Conservation (phyloP, 1,140 invertebrate genomes). For the Hyles vespertilio region DNA sequence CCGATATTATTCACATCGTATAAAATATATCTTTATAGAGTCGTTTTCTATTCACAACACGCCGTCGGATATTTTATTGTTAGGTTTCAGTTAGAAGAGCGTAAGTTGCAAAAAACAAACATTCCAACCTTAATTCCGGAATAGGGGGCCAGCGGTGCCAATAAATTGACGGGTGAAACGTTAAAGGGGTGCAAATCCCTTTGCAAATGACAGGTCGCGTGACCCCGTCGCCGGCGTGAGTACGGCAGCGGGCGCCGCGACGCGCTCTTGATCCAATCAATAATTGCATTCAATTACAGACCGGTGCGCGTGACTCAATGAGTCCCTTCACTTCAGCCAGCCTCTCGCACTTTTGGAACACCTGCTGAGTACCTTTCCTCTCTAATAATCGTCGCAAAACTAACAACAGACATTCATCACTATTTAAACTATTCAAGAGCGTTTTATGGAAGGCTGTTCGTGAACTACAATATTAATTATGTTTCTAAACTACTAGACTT, state of each 20-base stretch:
- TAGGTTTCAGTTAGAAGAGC: neutral
- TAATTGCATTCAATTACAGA: constrained; percentile 39
- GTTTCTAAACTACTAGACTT: too few species aligned
- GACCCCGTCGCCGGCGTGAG: constrained; percentile 31
- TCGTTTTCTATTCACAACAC: constrained; percentile 16
- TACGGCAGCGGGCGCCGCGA: constrained; percentile 11
- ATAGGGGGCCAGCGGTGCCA: constrained; percentile 25
- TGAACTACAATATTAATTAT: too few species aligned
- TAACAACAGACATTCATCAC: too few species aligned
- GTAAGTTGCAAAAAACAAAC: constrained; percentile 37
- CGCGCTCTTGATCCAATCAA: constrained; percentile 28
- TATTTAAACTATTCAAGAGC: too few species aligned
- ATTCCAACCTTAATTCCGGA: constrained; percentile 37
- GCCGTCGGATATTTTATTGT: constrained; percentile 19
- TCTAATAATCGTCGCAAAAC: too few species aligned
- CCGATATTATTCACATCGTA: constrained; percentile 20
- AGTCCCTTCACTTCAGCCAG: neutral
- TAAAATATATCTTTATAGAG: constrained; percentile 16
- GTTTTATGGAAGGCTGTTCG: too few species aligned
- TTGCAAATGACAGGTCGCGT: constrained; percentile 57
- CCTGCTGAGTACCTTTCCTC: too few species aligned
- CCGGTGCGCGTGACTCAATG: constrained; percentile 3
- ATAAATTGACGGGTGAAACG: constrained; percentile 51
- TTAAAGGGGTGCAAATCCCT: constrained; percentile 54
- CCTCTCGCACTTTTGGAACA: neutral